phyloP scores from a whole-genome alignment of 2,797 vertebrate genomes.

The Acanthurus tractus region DNA sequence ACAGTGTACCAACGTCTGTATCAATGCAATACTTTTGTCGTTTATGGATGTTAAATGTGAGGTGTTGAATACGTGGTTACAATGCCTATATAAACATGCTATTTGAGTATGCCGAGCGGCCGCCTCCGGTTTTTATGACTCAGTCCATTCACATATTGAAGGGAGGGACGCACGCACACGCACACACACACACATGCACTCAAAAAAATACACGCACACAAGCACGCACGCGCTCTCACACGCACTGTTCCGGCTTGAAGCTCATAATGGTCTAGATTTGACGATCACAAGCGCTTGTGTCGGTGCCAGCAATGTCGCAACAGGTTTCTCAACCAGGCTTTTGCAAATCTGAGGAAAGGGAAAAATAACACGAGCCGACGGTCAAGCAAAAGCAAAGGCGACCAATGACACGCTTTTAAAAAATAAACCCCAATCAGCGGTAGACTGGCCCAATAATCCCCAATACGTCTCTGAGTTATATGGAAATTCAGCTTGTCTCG shows the following conservation, averaged over 20 bases:
- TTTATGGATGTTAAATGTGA: neutral
- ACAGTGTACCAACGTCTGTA: constrained; percentile 25
- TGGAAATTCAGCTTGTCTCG: neutral
- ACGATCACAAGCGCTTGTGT: constrained; percentile 67
- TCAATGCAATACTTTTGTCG: neutral
- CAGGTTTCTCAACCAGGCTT: constrained; percentile 76
- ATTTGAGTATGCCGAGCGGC: constrained; percentile 64
- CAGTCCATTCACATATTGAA: constrained; percentile 82
- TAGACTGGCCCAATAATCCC: neutral
- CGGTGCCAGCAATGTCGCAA: constrained; percentile 77
- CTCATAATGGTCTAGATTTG: constrained; percentile 74
- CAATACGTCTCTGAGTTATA: neutral
- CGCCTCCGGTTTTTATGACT: constrained; percentile 83
- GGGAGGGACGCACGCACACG: constrained; percentile 53
- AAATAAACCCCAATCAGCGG: neutral
- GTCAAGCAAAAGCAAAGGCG: neutral
- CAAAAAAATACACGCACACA: constrained; percentile 19
- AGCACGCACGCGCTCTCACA: constrained; percentile 41
- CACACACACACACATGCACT: constrained; percentile 26
- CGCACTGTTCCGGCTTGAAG: constrained; percentile 72
- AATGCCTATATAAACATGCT: constrained; percentile 59
- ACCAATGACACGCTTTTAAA: neutral
- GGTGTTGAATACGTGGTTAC: constrained; percentile 5
- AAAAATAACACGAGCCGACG: constrained; percentile 14
- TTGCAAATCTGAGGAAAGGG: constrained; percentile 29